A percentile compares a stretch with the other conserved stretches of the same genome.
phyloP scores from a whole-genome alignment of 2,113 vertebrate genomes.

The Lepidothrix coronata region DNA sequence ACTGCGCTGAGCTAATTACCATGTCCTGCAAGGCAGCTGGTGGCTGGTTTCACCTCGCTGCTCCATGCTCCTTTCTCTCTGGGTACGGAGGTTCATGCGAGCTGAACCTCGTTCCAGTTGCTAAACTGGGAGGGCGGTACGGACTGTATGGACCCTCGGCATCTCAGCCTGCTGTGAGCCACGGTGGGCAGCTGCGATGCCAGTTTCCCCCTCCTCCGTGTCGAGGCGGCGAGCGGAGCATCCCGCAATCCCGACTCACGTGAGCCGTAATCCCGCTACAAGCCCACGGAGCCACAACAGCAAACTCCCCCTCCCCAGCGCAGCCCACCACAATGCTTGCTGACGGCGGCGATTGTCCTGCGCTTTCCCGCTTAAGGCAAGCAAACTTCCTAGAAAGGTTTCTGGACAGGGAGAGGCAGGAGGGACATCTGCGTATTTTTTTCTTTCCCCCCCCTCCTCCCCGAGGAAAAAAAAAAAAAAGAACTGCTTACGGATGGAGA shows the following conservation, averaged over 20 bases:
- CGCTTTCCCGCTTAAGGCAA: not conserved
- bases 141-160: accelerated
- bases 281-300: not conserved
- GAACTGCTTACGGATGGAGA: not conserved
- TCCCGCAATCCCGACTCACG: not conserved
- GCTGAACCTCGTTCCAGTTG: not conserved
- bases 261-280: not conserved
- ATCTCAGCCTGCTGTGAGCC: not conserved
- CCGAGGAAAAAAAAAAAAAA: not conserved
- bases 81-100: not conserved
- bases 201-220: not conserved
- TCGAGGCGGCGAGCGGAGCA: accelerated
- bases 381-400: not conserved
- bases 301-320: not conserved
- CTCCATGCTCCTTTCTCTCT: not conserved
- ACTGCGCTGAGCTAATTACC: conserved; percentile 11
- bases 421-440: not conserved
- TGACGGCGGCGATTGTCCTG: accelerated
- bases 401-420: not conserved
- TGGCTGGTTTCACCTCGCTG: not conserved
- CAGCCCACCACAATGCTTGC: not conserved
- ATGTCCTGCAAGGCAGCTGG: not conserved
- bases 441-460: not conserved
- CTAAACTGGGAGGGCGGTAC: not conserved
- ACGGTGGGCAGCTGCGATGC: accelerated